These are phyloP conservation scores for Rambutsinella grinnellia DNA, from an alignment of 2,888 invertebrate species.

Conservation along the genomic window DNA sequence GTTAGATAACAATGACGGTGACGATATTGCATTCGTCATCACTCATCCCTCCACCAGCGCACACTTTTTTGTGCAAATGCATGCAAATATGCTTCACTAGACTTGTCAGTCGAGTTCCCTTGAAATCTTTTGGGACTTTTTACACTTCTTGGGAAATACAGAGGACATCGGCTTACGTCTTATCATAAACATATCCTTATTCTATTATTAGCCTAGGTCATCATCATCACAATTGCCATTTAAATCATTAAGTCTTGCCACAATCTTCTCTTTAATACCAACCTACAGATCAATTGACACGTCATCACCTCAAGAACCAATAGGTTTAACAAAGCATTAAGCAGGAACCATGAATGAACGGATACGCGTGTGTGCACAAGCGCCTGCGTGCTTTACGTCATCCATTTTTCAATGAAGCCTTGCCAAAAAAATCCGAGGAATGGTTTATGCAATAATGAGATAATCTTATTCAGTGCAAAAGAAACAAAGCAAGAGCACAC, in stretches of 20 bases:
- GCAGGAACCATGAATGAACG: neutral
- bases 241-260: no score
- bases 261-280: neutral
- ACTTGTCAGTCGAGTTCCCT: slow-evolving; percentile 6
- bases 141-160: slow-evolving; percentile 16
- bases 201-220: neutral
- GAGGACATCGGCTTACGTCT: slow-evolving; percentile 2
- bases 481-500: neutral
- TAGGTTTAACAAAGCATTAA: neutral
- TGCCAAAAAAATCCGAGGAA: neutral
- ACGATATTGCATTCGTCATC: neutral
- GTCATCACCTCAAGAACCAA: neutral
- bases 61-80: neutral
- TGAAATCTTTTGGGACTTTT: slow-evolving; percentile 8
- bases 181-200: neutral
- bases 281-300: neutral
- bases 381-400: neutral
- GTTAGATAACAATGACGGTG: neutral
- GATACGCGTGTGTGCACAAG: no score
- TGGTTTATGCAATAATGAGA: neutral
- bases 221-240: neutral
- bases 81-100: neutral
- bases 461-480: neutral
- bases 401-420: neutral
- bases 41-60: neutral